Percentiles rank a stretch among this genome's conserved stretches.
Conservation (phyloP, 1,140 invertebrate genomes). For the Berghia stephanieae region DNA sequence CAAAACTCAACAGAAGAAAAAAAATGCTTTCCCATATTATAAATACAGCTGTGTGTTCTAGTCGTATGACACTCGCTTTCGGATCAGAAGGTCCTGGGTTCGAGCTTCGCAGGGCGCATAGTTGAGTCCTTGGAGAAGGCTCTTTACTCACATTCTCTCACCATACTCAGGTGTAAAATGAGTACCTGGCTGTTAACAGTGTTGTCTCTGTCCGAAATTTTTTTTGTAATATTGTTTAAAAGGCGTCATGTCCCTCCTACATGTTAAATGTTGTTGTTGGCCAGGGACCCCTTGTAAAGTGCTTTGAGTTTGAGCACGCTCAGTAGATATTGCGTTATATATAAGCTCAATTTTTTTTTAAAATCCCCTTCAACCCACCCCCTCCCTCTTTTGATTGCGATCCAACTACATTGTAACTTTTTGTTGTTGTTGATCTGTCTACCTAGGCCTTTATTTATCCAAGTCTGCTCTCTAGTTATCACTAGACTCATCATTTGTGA, state of each 20-base stretch:
- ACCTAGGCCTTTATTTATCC: no score
- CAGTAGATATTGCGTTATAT: no score
- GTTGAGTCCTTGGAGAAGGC: background rate
- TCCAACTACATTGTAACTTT: no score
- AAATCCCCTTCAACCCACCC: no score
- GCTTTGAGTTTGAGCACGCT: no score
- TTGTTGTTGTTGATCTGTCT: no score
- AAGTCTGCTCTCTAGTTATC: no score
- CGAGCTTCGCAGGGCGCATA: conserved; percentile 37
- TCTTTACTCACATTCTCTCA: background rate
- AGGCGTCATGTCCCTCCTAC: background rate
- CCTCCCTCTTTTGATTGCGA: no score
- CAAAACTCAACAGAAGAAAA: background rate
- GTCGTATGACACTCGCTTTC: conserved; percentile 41
- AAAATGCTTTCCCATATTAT: background rate
- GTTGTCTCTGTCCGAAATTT: background rate
- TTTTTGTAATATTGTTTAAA: background rate
- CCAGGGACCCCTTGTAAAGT: no score
- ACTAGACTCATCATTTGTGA: no score
- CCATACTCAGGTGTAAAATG: background rate
- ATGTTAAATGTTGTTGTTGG: background rate
- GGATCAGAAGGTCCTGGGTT: conserved; percentile 40
- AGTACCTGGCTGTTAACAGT: background rate
- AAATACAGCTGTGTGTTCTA: conserved; percentile 34
- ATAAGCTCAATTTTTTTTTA: no score